Conservation (phyloP, 2,797 vertebrate species). For the Hippocampus kuda region DNA sequence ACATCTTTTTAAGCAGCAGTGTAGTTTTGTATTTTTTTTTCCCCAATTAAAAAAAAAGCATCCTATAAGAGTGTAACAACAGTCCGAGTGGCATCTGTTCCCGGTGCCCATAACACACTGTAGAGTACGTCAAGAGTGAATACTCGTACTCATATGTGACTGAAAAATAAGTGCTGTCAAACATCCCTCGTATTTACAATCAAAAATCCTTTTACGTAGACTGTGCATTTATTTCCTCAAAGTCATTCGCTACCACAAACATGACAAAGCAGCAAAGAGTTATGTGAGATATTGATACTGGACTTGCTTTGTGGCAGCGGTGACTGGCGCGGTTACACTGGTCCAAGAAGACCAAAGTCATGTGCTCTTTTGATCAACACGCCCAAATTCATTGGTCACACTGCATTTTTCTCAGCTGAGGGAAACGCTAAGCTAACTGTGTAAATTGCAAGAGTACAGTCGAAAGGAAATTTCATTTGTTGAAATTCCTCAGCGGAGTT, state of each 20-base stretch:
- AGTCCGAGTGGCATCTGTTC: too few species aligned
- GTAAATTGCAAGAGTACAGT: neutral
- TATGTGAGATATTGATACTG: neutral
- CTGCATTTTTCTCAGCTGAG: neutral
- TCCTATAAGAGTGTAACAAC: too few species aligned
- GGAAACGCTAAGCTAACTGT: neutral
- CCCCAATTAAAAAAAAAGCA: too few species aligned
- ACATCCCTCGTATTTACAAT: too few species aligned
- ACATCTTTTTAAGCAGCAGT: too few species aligned
- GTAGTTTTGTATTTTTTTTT: too few species aligned
- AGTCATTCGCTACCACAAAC: neutral
- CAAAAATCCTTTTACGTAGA: too few species aligned
- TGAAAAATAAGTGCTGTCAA: too few species aligned
- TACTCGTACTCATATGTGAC: too few species aligned
- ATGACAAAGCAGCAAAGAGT: neutral
- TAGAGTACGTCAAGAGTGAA: too few species aligned
- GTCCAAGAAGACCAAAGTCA: slow-evolving; percentile 12
- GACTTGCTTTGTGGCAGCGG: neutral
- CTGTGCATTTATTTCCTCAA: too few species aligned
- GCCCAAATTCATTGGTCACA: neutral
- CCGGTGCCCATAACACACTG: too few species aligned
- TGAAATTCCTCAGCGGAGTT: neutral
- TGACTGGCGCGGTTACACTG: slow-evolving; percentile 6
- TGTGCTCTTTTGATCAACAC: slow-evolving; percentile 1
- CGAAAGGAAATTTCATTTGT: neutral